Evolutionary conservation across 1,140 invertebrate species (phyloP).

Genomic region (Papilio polytes): DNA sequence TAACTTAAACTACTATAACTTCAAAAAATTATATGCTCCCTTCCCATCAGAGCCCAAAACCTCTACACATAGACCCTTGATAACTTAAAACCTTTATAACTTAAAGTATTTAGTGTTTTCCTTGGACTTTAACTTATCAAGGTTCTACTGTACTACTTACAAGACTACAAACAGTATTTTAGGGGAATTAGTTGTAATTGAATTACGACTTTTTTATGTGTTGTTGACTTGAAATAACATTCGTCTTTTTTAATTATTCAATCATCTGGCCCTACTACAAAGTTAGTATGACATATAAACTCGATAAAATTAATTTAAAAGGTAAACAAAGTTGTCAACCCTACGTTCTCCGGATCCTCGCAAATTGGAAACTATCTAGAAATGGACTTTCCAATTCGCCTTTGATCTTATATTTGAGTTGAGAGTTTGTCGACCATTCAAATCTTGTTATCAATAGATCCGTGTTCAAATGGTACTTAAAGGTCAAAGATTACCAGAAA

Average conservation of each 20-base stretch:
- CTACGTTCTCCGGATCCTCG: background rate
- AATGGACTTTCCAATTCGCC: constrained; percentile 23
- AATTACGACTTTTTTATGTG: no score
- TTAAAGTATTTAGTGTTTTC: no score
- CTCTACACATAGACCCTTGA: no score
- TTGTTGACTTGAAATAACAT: no score
- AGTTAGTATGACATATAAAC: background rate
- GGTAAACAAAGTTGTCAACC: background rate
- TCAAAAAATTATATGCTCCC: no score
- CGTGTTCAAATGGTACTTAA: constrained; percentile 21
- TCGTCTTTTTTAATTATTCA: background rate
- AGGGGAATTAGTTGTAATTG: background rate
- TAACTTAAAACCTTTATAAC: no score
- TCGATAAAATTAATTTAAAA: constrained; percentile 2
- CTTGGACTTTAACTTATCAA: no score
- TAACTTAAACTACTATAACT: no score
- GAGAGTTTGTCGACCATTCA: constrained; percentile 15
- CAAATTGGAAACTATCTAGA: constrained; percentile 38
- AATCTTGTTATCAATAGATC: constrained; percentile 32
- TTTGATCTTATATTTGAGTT: constrained; percentile 35
- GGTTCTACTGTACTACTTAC: no score
- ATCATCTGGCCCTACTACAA: background rate
- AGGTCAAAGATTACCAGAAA: background rate
- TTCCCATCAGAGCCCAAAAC: no score
- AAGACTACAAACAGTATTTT: no score